A percentile compares a stretch with the other conserved stretches of the same genome.
phyloP scores from a whole-genome alignment of 2,797 vertebrate species.

The Taeniopygia guttata region DNA sequence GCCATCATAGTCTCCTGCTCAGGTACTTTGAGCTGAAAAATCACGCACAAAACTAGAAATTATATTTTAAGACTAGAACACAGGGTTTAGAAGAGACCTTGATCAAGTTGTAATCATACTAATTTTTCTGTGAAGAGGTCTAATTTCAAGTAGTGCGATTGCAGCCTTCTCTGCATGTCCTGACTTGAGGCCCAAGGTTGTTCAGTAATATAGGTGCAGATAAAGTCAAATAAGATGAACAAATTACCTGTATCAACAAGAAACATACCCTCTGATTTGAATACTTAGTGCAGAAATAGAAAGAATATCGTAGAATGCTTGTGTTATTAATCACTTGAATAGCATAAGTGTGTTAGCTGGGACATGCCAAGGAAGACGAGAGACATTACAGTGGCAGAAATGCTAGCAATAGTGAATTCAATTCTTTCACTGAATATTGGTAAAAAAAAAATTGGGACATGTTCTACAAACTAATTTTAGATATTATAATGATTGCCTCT shows the following conservation, averaged over 20 bases:
- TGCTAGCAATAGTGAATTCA: background rate
- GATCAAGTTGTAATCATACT: background rate
- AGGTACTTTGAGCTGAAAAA: background rate
- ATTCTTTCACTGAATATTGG: background rate
- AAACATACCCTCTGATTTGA: background rate
- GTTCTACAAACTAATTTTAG: background rate
- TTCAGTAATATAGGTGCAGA: background rate
- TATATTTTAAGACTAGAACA: background rate
- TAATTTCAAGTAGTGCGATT: background rate
- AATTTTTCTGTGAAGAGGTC: background rate
- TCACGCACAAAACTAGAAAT: background rate
- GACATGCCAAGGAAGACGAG: background rate
- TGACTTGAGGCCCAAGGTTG: background rate
- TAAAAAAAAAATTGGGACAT: background rate
- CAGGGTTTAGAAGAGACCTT: background rate
- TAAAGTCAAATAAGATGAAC: background rate
- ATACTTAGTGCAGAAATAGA: background rate
- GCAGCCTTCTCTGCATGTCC: background rate
- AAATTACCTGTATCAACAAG: background rate
- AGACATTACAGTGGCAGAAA: background rate
- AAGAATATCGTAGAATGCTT: background rate
- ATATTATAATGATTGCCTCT: background rate
- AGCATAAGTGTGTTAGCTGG: background rate
- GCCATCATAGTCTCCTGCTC: background rate
- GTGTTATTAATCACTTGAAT: background rate